Conservation (phyloP, 2,888 invertebrate species). For the Halocaridina rubra region DNA sequence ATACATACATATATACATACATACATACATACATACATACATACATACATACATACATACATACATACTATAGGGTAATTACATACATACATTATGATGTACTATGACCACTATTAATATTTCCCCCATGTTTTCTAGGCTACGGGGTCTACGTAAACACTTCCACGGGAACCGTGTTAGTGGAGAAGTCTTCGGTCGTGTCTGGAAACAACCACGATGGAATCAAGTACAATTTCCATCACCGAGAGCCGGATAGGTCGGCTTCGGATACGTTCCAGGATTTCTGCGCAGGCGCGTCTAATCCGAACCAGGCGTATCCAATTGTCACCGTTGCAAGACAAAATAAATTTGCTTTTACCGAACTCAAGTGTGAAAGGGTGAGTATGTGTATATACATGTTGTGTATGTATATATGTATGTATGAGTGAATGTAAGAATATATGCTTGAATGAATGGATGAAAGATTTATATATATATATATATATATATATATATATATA, state of each 20-base stretch:
- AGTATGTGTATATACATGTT: slow-evolving; percentile 33
- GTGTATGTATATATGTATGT: neutral
- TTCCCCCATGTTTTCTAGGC: slow-evolving; percentile 76
- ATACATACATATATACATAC: no score
- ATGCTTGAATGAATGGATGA: no score
- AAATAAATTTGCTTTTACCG: slow-evolving; percentile 77
- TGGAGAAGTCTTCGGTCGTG: slow-evolving; percentile 80
- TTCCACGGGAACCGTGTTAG: slow-evolving; percentile 82
- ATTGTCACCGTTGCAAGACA: slow-evolving; percentile 85
- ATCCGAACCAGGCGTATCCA: slow-evolving; percentile 88
- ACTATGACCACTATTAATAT: no score
- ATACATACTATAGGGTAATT: no score
- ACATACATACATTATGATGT: no score
- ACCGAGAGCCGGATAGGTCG: slow-evolving; percentile 79
- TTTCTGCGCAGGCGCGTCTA: slow-evolving; percentile 85
- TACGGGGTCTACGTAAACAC: slow-evolving; percentile 91
- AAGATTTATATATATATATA: no score
- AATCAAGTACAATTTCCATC: slow-evolving; percentile 75
- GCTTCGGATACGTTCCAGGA: slow-evolving; percentile 76
- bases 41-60: no score
- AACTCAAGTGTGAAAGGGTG: slow-evolving; percentile 80
- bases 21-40: no score
- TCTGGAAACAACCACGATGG: slow-evolving; percentile 92
- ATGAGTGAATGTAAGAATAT: no score
- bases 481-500: neutral